Conservation (phyloP, 2,888 invertebrate genomes). For the Temnothorax ravouxi region DNA sequence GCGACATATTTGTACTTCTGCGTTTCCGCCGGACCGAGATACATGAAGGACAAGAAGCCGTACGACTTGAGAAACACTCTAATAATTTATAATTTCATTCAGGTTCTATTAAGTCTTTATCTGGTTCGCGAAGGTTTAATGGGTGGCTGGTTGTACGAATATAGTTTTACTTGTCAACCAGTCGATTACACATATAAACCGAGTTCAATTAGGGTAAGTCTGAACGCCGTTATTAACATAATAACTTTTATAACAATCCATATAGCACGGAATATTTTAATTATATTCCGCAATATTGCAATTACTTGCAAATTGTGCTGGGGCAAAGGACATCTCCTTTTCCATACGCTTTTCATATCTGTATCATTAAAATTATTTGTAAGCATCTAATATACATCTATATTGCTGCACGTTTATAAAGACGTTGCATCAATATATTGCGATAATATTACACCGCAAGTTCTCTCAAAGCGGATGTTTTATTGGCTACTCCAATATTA, state of each 20-base stretch:
- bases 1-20: slow-evolving; percentile 91
- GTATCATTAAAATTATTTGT: not conserved
- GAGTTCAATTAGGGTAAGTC: slow-evolving; percentile 89
- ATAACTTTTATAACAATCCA: not conserved
- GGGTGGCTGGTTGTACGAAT: slow-evolving; percentile 87
- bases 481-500: not conserved
- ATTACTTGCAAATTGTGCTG: not conserved
- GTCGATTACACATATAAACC: slow-evolving; percentile 89
- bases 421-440: not conserved
- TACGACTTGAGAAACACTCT: slow-evolving; percentile 92
- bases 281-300: not conserved
- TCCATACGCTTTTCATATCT: not conserved
- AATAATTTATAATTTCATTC: slow-evolving; percentile 95
- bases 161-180: slow-evolving; percentile 92
- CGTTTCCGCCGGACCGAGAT: slow-evolving; percentile 92
- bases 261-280: not conserved
- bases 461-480: slow-evolving; percentile 1
- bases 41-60: slow-evolving; percentile 95
- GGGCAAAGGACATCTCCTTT: not conserved
- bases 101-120: slow-evolving; percentile 93
- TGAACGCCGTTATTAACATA: not conserved
- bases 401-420: not conserved
- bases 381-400: not conserved
- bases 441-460: not conserved
- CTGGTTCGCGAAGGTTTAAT: slow-evolving; percentile 89